These are phyloP conservation scores for Manis javanica DNA, from an alignment of 2,797 vertebrate species.

Conservation along the genomic window DNA sequence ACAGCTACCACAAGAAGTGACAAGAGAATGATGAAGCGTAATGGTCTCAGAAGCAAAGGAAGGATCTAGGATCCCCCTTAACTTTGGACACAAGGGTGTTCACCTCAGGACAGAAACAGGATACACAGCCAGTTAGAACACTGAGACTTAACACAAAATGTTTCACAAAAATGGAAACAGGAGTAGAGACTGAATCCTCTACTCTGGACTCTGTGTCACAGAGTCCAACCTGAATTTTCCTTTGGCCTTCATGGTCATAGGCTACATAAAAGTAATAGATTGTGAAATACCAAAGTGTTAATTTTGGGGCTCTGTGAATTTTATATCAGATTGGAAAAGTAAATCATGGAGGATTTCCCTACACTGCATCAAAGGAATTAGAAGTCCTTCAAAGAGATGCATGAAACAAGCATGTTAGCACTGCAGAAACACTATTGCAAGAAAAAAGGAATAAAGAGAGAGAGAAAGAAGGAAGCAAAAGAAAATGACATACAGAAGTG, in stretches of 20 bases:
- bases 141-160: not conserved
- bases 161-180: not conserved
- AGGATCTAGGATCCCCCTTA: not conserved
- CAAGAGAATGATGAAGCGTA: not conserved
- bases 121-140: not conserved
- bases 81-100: not conserved
- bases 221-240: not conserved
- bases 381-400: not conserved
- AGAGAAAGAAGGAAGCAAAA: not conserved
- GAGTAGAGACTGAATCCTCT: not conserved
- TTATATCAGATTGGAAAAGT: not conserved
- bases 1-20: not conserved
- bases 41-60: not conserved
- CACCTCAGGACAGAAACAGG: not conserved
- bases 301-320: slow-evolving; percentile 5
- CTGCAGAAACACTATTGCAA: not conserved
- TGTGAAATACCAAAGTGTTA: not conserved
- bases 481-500: not conserved
- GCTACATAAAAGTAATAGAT: not conserved
- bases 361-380: not conserved
- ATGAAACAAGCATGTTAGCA: not conserved
- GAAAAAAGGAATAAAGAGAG: not conserved
- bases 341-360: not conserved
- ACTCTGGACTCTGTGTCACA: not conserved
- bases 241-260: not conserved